Conservation (phyloP, 2,888 invertebrate species). For the Parnassius glacialis region DNA sequence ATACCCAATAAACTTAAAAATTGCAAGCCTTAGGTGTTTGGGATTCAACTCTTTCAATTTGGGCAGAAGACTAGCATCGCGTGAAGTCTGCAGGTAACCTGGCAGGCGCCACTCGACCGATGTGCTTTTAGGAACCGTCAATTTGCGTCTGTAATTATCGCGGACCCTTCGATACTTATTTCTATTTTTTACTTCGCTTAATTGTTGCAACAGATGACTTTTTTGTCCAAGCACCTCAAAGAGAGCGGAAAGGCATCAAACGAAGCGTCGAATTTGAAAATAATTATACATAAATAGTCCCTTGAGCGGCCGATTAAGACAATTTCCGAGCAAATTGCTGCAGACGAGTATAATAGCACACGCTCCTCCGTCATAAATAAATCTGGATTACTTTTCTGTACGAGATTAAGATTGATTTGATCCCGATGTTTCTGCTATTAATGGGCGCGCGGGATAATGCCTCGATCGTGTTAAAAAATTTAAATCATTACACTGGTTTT, state of each 20-base stretch:
- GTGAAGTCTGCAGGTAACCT: conserved; percentile 67
- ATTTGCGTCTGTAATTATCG: conserved; percentile 80
- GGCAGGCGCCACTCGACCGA: conserved; percentile 70
- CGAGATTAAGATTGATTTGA: conserved; percentile 81
- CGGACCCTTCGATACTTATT: conserved; percentile 81
- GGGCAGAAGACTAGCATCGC: conserved; percentile 41
- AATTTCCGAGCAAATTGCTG: conserved; percentile 81
- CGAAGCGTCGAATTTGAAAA: conserved; percentile 80
- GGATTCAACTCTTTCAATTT: conserved; percentile 9
- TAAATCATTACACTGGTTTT: conserved; percentile 71
- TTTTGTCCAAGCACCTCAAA: conserved; percentile 80
- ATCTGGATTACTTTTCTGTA: conserved; percentile 80
- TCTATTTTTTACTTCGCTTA: conserved; percentile 76
- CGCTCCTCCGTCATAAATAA: conserved; percentile 77
- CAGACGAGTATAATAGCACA: conserved; percentile 81
- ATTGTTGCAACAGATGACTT: conserved; percentile 81
- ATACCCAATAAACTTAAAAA: not conserved
- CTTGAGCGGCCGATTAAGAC: conserved; percentile 82
- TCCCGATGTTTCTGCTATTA: conserved; percentile 77
- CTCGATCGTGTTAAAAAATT: conserved; percentile 71
- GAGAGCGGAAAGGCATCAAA: conserved; percentile 82
- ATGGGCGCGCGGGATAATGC: conserved; percentile 70
- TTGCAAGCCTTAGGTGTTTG: conserved; percentile 9
- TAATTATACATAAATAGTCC: conserved; percentile 82
- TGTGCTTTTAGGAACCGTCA: conserved; percentile 74